These are phyloP conservation scores for Nephotettix cincticeps DNA, from an alignment of 1,140 invertebrate genomes.

Conservation along the genomic window DNA sequence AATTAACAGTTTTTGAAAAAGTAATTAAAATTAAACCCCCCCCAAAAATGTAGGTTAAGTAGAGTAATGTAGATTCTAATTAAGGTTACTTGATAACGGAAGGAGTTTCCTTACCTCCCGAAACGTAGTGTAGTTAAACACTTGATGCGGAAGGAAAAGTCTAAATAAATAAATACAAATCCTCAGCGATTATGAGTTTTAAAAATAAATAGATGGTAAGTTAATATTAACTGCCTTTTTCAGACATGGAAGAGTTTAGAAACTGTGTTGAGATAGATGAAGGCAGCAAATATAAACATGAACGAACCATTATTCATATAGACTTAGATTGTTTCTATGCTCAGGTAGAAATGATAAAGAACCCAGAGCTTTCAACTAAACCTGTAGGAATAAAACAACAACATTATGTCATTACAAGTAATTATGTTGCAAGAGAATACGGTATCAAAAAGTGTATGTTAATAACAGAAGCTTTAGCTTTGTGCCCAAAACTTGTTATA, in stretches of 20 bases:
- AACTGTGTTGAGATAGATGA: not conserved
- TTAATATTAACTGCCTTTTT: too few species aligned
- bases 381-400: constrained; percentile 79
- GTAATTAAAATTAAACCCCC: too few species aligned
- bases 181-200: too few species aligned
- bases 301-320: constrained; percentile 68
- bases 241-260: constrained; percentile 6
- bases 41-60: too few species aligned
- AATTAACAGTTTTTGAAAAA: too few species aligned
- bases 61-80: too few species aligned
- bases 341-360: constrained; percentile 73
- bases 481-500: constrained; percentile 67
- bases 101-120: too few species aligned
- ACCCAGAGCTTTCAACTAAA: constrained; percentile 60
- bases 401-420: constrained; percentile 75
- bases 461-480: constrained; percentile 61
- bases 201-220: too few species aligned
- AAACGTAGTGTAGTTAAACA: too few species aligned
- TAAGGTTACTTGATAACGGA: too few species aligned
- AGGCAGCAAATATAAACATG: constrained; percentile 46
- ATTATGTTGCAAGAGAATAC: constrained; percentile 69
- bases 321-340: constrained; percentile 82
- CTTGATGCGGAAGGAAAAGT: too few species aligned
- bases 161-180: too few species aligned
- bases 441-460: constrained; percentile 74